Percentiles rank a stretch among this genome's conserved stretches.
Evolutionary conservation across 53 echinoderm and acorn worm genomes (phyloP).

Genomic region (Pentamera pediparva): DNA sequence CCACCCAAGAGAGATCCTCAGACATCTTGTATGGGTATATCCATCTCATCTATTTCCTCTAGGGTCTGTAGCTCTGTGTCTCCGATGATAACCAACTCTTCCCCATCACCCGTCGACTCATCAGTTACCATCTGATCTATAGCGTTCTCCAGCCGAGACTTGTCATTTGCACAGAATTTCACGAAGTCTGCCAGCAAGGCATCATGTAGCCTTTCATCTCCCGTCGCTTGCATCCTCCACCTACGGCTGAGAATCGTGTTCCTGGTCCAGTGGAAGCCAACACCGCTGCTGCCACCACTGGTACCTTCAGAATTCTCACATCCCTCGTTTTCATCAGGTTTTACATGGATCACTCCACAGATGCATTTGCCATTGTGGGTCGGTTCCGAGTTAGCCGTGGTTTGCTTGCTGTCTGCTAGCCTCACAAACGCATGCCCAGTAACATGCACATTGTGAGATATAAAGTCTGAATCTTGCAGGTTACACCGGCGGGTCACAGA

Average conservation of each 20-base stretch:
- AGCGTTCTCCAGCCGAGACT: conserved; percentile 49
- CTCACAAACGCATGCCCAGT: conserved; percentile 62
- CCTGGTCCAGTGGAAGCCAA: conserved; percentile 46
- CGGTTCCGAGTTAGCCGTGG: background rate
- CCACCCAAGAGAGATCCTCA: too few relatives aligned
- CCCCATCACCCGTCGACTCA: conserved; percentile 16
- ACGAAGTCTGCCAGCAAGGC: conserved; percentile 60
- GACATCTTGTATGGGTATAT: too few relatives aligned
- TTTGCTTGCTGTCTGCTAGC: background rate
- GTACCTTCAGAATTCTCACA: background rate
- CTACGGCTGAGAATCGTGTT: conserved; percentile 77
- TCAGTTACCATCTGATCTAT: conserved; percentile 15
- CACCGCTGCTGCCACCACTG: background rate
- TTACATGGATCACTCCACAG: background rate
- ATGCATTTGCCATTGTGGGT: background rate
- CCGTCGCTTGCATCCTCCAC: conserved; percentile 69
- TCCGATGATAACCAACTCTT: background rate
- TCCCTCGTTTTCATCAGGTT: background rate
- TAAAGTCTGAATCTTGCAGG: conserved; percentile 29
- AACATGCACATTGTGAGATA: conserved; percentile 66
- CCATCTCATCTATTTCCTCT: too few relatives aligned
- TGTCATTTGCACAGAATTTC: conserved; percentile 58
- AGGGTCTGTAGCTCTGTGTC: too few relatives aligned
- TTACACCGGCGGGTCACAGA: conserved; percentile 37
- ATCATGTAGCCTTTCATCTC: conserved; percentile 81